Conservation (phyloP, 2,113 vertebrate species). For the Crypturellus undulatus region DNA sequence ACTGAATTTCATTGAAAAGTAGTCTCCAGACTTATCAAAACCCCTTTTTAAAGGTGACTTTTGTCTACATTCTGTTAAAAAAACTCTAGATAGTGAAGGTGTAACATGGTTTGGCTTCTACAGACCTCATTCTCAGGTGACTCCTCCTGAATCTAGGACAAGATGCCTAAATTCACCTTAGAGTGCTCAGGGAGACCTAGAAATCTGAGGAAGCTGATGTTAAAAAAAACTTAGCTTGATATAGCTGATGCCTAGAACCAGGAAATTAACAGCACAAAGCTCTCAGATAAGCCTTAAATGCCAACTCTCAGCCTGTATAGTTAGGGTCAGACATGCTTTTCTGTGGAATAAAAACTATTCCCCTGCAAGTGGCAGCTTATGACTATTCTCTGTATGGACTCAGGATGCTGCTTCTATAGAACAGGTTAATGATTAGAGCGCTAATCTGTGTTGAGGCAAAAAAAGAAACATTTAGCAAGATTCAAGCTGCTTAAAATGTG, state of each 20-base stretch:
- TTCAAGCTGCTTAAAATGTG: background rate
- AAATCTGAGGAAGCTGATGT: background rate
- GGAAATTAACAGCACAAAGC: background rate
- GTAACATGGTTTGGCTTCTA: background rate
- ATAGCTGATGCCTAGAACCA: background rate
- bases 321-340: background rate
- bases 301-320: background rate
- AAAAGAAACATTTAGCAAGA: background rate
- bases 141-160: background rate
- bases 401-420: background rate
- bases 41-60: background rate
- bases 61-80: background rate
- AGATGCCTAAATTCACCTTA: background rate
- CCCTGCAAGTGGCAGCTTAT: background rate
- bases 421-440: background rate
- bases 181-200: background rate
- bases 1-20: background rate
- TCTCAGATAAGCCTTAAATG: background rate
- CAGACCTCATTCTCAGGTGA: background rate
- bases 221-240: background rate
- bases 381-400: background rate
- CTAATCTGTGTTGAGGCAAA: background rate
- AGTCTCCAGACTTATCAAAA: background rate
- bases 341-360: background rate
- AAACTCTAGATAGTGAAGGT: background rate